Conservation (phyloP, 2,797 vertebrate genomes). For the Craterocephalus amniculus region DNA sequence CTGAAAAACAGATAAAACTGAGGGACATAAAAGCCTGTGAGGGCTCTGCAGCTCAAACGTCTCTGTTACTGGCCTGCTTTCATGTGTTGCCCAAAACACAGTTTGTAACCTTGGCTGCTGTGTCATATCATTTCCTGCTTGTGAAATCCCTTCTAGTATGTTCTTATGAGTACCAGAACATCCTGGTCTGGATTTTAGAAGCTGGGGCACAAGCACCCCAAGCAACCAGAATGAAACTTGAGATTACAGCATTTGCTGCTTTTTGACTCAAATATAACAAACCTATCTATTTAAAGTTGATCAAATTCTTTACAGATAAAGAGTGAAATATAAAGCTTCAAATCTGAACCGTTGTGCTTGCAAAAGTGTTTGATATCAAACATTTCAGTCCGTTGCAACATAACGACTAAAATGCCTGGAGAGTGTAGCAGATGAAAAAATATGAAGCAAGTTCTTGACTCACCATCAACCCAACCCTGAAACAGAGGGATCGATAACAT, state of each 20-base stretch:
- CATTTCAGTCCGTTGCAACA: conserved; percentile 34
- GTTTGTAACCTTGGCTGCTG: conserved; percentile 36
- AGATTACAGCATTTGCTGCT: neutral
- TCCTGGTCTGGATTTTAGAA: conserved; percentile 23
- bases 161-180: conserved; percentile 18
- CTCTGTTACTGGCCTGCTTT: conserved; percentile 16
- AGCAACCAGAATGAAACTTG: conserved; percentile 31
- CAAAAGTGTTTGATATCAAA: conserved; percentile 24
- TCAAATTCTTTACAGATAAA: neutral
- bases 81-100: conserved; percentile 61
- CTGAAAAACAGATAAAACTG: conserved; percentile 19
- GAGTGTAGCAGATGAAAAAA: conserved; percentile 20
- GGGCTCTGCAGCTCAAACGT: conserved; percentile 34
- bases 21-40: conserved; percentile 19
- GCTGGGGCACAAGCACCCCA: neutral
- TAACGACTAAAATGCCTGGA: conserved; percentile 23
- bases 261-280: neutral
- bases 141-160: conserved; percentile 28
- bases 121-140: conserved; percentile 55
- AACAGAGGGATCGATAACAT: conserved; percentile 63
- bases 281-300: neutral
- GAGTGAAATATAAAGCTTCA: conserved; percentile 10
- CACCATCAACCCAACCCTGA: conserved; percentile 16
- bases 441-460: conserved; percentile 21
- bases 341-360: conserved; percentile 20